Evolutionary conservation across 2,113 vertebrate species (phyloP), one percentile per base, ranked within the genome.

Genomic region (Chaetorhynchus papuensis): DNA sequence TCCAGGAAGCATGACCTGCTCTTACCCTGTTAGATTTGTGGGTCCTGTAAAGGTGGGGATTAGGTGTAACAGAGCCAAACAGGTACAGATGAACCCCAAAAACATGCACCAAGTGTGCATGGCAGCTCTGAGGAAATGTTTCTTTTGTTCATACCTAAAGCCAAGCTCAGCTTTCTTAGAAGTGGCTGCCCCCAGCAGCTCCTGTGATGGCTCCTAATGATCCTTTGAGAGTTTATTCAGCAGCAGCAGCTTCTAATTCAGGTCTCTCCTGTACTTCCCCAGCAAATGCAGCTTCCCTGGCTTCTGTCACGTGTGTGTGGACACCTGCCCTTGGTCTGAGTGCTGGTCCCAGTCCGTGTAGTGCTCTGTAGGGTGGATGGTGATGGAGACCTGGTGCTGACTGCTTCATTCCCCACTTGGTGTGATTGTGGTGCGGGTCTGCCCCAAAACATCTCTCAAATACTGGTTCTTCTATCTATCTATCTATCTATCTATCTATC

Each of bases 231-330:
- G 23, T 44, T 75, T 53, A 20, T 22, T 57, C n/a, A 53, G 54
- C 47, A 65, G 44, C 70, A 65, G 61, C 71, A 56, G 47, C 19
- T 61, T 6, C 65, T 52, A 3, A 54, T 39, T 28, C 41, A 44
- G 18, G 13, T 56, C 31, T 44, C 37, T 77, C 16, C 28, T n/a
- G n/a, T n/a, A 15, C 15, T 71, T 85, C 10, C 50, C 27, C n/a
- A 47, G 33, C 3, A 52, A 47, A 61, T 33, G 52, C 50, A 60
- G 41, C 52, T 13, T 69, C 30, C 41, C 82, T 33, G 77, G 54
- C 50, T 26, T n/a, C 70, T 3, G 6, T 28, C 60, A n/a, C 0
- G 0, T 0, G 0, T 37, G 6, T 17, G 41, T 39, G 42, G n/a
- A 24, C 65, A 35, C 26, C 5, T n/a, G 30, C 13, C 53, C 47